Percentiles rank a stretch among this genome's conserved stretches.
Evolutionary conservation across 92 coral and sea anemone species (phyloP).

Genomic region (Muricea muricata): DNA sequence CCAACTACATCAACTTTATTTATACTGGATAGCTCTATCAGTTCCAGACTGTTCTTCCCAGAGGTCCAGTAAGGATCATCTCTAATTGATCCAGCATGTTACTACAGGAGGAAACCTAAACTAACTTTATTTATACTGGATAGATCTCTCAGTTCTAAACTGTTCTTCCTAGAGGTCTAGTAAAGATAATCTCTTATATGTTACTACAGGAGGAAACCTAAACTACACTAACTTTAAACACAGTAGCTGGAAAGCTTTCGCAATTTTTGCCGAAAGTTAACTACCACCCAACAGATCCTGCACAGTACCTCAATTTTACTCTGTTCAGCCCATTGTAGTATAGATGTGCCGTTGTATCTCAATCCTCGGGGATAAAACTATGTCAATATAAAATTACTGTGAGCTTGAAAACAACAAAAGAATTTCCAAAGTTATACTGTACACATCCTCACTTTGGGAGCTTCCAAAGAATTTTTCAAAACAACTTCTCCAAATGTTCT

Average conservation of each 20-base stretch:
- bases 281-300: background rate
- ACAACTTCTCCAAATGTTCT: conserved; percentile 46
- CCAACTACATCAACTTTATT: no score
- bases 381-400: background rate
- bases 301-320: conserved; percentile 73
- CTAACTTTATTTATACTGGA: no score
- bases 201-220: no score
- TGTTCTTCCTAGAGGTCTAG: no score
- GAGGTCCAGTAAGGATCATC: no score
- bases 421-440: background rate
- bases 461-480: conserved; percentile 52
- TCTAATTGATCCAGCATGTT: no score
- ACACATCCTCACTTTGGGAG: conserved; percentile 51
- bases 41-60: no score
- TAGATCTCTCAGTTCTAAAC: no score
- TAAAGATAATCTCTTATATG: no score
- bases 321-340: conserved; percentile 77
- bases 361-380: conserved; percentile 70
- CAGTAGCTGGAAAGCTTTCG: background rate
- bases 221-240: background rate
- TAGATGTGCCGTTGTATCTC: conserved; percentile 56
- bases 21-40: no score
- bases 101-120: no score
- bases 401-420: background rate
- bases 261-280: background rate